These are phyloP conservation scores for Patella depressa DNA, from an alignment of 2,888 invertebrate species.

Conservation along the genomic window DNA sequence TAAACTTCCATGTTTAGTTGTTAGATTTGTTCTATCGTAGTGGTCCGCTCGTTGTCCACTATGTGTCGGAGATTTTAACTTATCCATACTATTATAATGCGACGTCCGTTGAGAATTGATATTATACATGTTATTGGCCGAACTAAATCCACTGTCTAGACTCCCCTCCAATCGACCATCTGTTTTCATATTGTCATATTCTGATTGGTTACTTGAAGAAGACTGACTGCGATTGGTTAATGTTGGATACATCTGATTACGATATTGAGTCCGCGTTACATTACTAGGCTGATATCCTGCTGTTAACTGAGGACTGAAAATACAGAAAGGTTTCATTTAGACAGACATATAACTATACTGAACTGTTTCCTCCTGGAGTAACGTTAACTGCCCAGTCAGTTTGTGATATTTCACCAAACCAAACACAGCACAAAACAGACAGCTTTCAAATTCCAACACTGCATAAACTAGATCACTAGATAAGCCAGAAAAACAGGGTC, in stretches of 20 bases:
- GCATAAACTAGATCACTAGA: no score
- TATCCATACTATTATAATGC: slow-evolving; percentile 65
- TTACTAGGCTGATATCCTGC: slow-evolving; percentile 60
- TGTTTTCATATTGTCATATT: slow-evolving; percentile 59
- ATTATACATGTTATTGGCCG: slow-evolving; percentile 70
- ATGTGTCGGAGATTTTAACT: slow-evolving; percentile 54
- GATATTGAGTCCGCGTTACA: slow-evolving; percentile 67
- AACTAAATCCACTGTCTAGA: slow-evolving; percentile 58
- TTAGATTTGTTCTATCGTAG: slow-evolving; percentile 40
- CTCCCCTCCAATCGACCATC: slow-evolving; percentile 44
- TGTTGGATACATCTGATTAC: slow-evolving; percentile 69
- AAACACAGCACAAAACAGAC: no score
- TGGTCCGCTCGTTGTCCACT: slow-evolving; percentile 8
- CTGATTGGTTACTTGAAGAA: slow-evolving; percentile 54
- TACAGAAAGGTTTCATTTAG: neutral
- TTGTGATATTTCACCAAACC: no score
- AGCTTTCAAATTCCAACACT: no score
- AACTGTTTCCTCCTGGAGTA: no score
- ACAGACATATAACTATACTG: no score
- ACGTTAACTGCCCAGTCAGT: no score
- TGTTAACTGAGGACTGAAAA: slow-evolving; percentile 50
- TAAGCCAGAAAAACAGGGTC: neutral
- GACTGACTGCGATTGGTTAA: slow-evolving; percentile 48
- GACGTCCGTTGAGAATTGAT: slow-evolving; percentile 70
- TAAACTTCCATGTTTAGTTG: slow-evolving; percentile 61